phyloP scores from a whole-genome alignment of 2,797 vertebrate genomes.

The Acrossocheilus fasciatus region DNA sequence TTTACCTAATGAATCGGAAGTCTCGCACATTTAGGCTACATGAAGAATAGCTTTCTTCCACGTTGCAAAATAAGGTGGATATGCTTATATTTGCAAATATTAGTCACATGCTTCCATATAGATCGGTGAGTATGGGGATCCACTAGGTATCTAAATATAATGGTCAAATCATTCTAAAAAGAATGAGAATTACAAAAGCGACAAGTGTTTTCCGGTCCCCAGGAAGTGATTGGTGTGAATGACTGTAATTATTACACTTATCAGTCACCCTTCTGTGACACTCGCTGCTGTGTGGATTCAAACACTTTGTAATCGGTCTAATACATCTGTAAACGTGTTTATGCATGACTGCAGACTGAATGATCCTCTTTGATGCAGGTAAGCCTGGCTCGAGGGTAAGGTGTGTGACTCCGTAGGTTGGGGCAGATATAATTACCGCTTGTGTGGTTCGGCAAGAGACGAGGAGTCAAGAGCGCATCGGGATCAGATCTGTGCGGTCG shows the following conservation, averaged over 20 bases:
- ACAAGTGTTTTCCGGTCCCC: background rate
- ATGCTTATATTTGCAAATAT: too few relatives aligned
- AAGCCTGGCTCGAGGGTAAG: background rate
- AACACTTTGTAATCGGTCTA: background rate
- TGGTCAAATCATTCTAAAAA: background rate
- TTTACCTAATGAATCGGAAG: too few relatives aligned
- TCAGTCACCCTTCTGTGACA: too few relatives aligned
- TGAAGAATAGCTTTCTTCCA: too few relatives aligned
- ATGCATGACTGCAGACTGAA: background rate
- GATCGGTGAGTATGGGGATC: background rate
- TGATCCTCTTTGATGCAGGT: background rate
- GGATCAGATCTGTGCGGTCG: background rate
- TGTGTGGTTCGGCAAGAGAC: background rate
- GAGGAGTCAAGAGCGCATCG: background rate
- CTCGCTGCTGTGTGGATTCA: background rate
- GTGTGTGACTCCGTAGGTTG: background rate
- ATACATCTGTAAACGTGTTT: constrained; percentile 1
- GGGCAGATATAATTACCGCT: background rate
- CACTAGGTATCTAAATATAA: background rate
- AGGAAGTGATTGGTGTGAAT: background rate
- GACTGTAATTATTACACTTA: background rate
- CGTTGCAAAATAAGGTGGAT: too few relatives aligned
- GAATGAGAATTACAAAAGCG: background rate
- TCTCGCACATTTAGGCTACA: too few relatives aligned
- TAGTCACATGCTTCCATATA: too few relatives aligned